Evolutionary conservation across 2,113 vertebrate species (phyloP).

Genomic region (Platysteira castanea): DNA sequence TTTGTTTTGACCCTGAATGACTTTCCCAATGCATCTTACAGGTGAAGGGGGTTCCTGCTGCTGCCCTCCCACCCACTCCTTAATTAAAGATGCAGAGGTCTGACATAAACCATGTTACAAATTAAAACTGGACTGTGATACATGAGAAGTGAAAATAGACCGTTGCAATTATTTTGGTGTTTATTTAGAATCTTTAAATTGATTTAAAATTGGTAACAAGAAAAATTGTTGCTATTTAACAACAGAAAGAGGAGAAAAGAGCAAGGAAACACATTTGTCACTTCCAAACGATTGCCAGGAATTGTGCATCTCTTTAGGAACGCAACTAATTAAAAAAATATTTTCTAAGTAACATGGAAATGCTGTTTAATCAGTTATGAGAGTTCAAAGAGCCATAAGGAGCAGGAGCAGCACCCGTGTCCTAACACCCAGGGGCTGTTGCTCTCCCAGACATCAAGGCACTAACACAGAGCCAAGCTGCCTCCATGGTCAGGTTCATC

Average conservation of each 20-base stretch:
- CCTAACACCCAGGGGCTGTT: not conserved
- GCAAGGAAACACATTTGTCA: not conserved
- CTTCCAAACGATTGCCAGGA: not conserved
- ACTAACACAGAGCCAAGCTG: not conserved
- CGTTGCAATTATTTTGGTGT: not conserved
- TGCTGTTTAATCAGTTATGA: not conserved
- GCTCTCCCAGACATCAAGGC: not conserved
- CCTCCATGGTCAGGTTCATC: not conserved
- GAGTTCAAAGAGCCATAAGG: not conserved
- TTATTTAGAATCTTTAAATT: not conserved
- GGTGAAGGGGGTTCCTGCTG: not conserved
- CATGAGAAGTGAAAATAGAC: not conserved
- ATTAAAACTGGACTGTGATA: not conserved
- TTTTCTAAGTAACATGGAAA: not conserved
- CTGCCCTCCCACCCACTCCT: not conserved
- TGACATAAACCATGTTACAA: not conserved
- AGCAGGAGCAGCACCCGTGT: not conserved
- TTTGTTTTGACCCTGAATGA: slow-evolving; percentile 3
- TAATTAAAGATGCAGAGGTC: not conserved
- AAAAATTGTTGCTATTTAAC: not conserved
- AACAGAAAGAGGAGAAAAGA: not conserved
- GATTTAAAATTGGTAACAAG: not conserved
- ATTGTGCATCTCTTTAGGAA: not conserved
- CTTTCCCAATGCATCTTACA: not conserved
- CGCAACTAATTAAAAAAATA: not conserved